These are phyloP conservation scores for Caerostris darwini DNA, from an alignment of 1,140 invertebrate genomes.

Conservation along the genomic window DNA sequence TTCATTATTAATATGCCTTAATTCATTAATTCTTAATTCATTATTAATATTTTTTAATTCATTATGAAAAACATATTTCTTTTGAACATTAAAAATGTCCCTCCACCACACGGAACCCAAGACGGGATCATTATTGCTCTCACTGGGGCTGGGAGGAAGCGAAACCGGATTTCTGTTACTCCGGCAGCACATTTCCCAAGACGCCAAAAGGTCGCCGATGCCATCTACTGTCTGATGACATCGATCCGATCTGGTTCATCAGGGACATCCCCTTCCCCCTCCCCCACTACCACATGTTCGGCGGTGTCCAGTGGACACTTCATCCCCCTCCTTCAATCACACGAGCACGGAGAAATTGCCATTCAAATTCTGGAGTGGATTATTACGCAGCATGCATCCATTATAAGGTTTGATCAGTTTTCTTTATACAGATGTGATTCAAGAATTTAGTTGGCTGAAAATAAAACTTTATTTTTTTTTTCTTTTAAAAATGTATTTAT, in stretches of 20 bases:
- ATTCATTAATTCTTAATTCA: no score
- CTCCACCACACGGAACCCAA: not conserved
- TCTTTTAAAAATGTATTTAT: no score
- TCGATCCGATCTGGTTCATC: conserved; percentile 21
- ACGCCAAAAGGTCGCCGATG: not conserved
- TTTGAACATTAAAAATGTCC: not conserved
- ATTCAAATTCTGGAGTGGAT: no score
- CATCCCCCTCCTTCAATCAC: not conserved
- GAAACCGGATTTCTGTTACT: not conserved
- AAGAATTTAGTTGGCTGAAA: not conserved
- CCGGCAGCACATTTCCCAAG: not conserved
- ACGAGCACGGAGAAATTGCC: not conserved
- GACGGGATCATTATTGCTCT: not conserved
- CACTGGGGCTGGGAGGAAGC: no score
- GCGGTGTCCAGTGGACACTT: not conserved
- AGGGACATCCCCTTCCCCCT: not conserved
- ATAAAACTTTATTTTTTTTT: not conserved
- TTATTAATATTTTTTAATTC: no score
- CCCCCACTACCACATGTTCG: not conserved
- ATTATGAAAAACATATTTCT: no score
- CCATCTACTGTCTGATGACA: conserved; percentile 23
- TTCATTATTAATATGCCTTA: no score
- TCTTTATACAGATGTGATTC: no score
- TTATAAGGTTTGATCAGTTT: no score
- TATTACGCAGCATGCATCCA: no score